Conservation (phyloP, 2,888 invertebrate genomes). For the Heliconius ethilla region DNA sequence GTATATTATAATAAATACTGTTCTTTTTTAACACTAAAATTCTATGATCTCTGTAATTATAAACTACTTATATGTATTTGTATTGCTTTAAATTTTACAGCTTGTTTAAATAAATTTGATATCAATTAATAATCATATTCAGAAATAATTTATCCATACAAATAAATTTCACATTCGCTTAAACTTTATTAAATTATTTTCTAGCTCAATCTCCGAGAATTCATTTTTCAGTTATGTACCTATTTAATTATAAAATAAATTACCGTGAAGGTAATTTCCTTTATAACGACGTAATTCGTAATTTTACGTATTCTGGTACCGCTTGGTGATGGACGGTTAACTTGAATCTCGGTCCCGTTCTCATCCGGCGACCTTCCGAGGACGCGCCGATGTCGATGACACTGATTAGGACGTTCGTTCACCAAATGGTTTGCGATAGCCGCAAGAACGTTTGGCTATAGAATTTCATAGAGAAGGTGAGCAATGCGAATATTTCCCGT, state of each 20-base stretch:
- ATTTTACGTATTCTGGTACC: background rate
- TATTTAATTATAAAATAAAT: no score
- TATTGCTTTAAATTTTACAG: background rate
- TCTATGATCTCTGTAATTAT: background rate
- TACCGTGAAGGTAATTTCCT: background rate
- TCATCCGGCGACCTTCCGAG: constrained; percentile 61
- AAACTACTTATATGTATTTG: background rate
- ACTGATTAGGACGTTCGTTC: constrained; percentile 46
- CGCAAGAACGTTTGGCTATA: background rate
- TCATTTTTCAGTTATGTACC: background rate
- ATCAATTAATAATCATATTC: background rate
- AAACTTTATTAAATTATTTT: background rate
- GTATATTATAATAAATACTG: background rate
- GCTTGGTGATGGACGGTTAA: constrained; percentile 32
- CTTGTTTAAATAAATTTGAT: background rate
- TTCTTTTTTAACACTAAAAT: background rate
- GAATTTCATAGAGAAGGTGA: background rate
- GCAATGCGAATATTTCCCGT: background rate
- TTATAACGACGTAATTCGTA: background rate
- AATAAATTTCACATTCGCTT: background rate
- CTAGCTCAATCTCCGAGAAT: background rate
- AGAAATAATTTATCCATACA: background rate
- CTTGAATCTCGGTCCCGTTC: constrained; percentile 51
- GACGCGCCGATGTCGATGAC: constrained; percentile 64
- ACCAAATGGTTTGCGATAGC: constrained; percentile 17